phyloP scores from a whole-genome alignment of 2,888 invertebrate genomes.

The Ceratothoa steindachneri region DNA sequence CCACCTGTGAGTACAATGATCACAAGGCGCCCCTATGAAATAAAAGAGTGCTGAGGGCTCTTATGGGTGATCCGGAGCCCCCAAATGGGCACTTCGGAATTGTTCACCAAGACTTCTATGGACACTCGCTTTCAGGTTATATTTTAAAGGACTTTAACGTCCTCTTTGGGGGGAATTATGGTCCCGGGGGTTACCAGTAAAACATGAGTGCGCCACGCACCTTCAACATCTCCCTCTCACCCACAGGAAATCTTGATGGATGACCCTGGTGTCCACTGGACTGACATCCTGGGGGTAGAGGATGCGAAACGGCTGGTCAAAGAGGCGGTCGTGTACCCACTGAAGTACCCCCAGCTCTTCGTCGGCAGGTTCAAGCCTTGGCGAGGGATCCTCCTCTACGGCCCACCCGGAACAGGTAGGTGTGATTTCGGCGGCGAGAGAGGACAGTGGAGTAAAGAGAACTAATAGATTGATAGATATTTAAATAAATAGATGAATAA shows the following conservation, averaged over 20 bases:
- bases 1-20: too few relatives aligned
- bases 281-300: conserved; percentile 72
- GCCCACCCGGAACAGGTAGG: conserved; percentile 70
- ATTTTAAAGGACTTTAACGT: too few relatives aligned
- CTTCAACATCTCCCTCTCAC: too few relatives aligned
- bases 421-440: conserved; percentile 2
- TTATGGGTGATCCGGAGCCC: too few relatives aligned
- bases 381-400: conserved; percentile 73
- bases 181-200: too few relatives aligned
- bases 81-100: too few relatives aligned
- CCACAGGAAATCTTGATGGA: conserved; percentile 65
- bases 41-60: too few relatives aligned
- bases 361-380: conserved; percentile 65
- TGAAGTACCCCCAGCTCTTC: conserved; percentile 56
- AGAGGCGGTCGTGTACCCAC: conserved; percentile 77
- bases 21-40: too few relatives aligned
- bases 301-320: conserved; percentile 71
- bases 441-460: background rate
- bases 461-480: background rate
- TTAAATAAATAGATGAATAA: background rate
- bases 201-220: too few relatives aligned
- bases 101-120: too few relatives aligned
- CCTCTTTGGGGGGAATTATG: too few relatives aligned
- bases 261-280: conserved; percentile 70
- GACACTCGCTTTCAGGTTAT: too few relatives aligned